phyloP scores from a whole-genome alignment of 2,797 vertebrate genomes.

The Hippopotamyrus pictus region DNA sequence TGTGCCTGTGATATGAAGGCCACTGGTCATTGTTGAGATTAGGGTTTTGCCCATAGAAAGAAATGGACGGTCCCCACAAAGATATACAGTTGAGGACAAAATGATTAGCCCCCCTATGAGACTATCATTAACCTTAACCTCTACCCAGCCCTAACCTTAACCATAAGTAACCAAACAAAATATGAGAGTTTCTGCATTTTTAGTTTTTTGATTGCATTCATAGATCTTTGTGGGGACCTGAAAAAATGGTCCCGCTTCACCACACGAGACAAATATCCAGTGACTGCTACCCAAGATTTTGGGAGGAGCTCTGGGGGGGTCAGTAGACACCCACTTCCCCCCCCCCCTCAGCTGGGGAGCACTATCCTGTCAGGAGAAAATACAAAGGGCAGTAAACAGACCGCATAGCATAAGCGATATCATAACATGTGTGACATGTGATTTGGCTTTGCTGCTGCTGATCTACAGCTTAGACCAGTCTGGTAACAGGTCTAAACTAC shows the following conservation, averaged over 20 bases:
- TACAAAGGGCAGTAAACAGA: not conserved
- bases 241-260: not conserved
- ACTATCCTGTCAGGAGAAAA: not conserved
- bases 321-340: not conserved
- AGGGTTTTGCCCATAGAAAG: too few species aligned
- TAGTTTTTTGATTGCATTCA: too few species aligned
- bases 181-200: too few species aligned
- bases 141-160: too few species aligned
- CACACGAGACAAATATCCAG: not conserved
- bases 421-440: not conserved
- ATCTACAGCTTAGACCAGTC: not conserved
- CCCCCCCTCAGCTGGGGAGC: not conserved
- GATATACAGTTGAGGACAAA: too few species aligned
- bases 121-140: too few species aligned
- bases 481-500: not conserved
- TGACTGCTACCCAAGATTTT: not conserved
- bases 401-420: not conserved
- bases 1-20: not conserved
- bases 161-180: too few species aligned
- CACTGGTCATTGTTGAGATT: too few species aligned
- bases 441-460: not conserved
- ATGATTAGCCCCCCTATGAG: too few species aligned
- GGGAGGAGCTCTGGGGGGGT: not conserved
- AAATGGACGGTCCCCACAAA: too few species aligned
- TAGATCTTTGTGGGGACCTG: too few species aligned